Base-by-base conservation (phyloP, 2,113 vertebrate genomes). In the Microtus richardsoni region DNA sequence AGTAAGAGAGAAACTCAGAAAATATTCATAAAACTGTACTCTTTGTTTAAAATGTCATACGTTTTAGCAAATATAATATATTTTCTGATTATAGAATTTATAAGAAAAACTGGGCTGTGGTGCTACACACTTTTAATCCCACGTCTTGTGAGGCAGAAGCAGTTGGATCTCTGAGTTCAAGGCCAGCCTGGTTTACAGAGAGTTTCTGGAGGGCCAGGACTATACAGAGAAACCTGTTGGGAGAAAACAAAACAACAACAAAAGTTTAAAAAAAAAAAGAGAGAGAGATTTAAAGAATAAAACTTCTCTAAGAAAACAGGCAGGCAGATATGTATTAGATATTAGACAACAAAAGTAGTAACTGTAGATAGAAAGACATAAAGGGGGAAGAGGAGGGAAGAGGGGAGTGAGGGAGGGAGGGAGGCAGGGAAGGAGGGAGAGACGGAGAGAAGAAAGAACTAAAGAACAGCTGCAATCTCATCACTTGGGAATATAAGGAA, bases 201-300 rank as follows among this genome's bases (percentile, higher is more conserved):
- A 39, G 19, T 10, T 71, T 7, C n/a, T 73, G n/a, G n/a, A 39
- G 1, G 10, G 8, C 70, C 17, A 73, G n/a, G n/a, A 21, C 36
- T 73, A 39, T 8, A n/a, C 33, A n/a, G 33, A 71, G 68, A 70
- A 70, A 70, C 33, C 17, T 39, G 17, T 21, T 17, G 36, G 3
- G 7, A 71, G 14, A 73, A 73, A 39, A 71, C 36, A 71, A n/a
- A 73, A 73, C 70, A 39, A 71, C 70, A 71, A 71, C 70, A 71
- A 33, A 71, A 9, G 7, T n/a, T 19, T 19, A 58, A 58, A 54
- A 62, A 89, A 83, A 93, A n/a, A n/a, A n/a, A n/a, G n/a, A n/a
- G 7, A 77, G 89, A 41, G 88, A 47, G 58, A 58, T 8, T 91
- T 77, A 93, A 73, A 89, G 75, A 39, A 73, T 83, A 95, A 95